Base-by-base conservation (phyloP, 2,888 invertebrate genomes). In the Podotricha telesiphe region DNA sequence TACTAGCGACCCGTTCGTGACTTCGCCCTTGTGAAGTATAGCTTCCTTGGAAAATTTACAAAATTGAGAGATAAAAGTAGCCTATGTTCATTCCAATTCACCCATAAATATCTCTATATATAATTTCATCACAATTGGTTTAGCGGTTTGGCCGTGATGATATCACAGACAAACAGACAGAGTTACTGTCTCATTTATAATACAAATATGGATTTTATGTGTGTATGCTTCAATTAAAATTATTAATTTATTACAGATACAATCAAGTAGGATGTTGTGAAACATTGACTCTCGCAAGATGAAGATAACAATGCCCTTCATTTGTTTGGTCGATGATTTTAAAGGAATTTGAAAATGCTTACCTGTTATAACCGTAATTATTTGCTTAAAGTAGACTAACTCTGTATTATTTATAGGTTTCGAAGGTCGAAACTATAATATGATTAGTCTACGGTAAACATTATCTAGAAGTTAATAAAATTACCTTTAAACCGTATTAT, bases 401-500 rank as follows among this genome's bases (percentile, higher is more conserved):
- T 59, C 10, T 42, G 28, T 59, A 59, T 59, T 59, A 67, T 59
- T 67, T 67, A 59, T 67, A 66, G 66, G 40, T 51, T 50, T 59
- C 28, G 66, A 67, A 67, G 66, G 66, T 61, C 40, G 51, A 50
- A 48, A 50, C 59, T 51, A 28, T 66, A 69, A 66, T 69, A 37
- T 62, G 19, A 67, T 67, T 63, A 70, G 40, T 58, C 13, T 37
- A 11, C 22, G 19, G 55, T 42, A 42, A 45, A 28, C 28, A 22
- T 45, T 34, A 45, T 48, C 56, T 37, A 37, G 47, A 34, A 42
- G 42, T 50, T 62, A 62, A 50, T 62, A 48, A 48, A 48, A 50
- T 62, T 62, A 62, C 37, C 15, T 37, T 50, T 37, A 62, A 62
- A 34, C 37, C 62, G 50, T 62, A 48, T 62, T 48, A 62, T 50